A percentile compares a stretch with the other conserved stretches of the same genome.
phyloP scores from a whole-genome alignment of 2,113 vertebrate genomes.

The Carlito syrichta region DNA sequence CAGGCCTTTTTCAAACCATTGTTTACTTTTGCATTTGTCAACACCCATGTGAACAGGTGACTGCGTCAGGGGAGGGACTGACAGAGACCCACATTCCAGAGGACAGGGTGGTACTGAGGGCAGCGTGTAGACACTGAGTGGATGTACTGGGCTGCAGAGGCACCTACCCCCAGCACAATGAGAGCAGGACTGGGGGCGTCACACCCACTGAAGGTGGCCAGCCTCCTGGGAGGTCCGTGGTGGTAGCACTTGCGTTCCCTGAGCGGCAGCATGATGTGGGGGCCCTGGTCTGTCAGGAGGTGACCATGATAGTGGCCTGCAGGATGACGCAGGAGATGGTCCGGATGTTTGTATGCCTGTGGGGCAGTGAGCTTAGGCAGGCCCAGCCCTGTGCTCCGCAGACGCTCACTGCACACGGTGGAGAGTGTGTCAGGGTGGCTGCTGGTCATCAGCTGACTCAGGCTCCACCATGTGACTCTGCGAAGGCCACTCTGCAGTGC shows the following conservation, averaged over 20 bases:
- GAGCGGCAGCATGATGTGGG: background rate
- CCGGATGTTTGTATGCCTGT: background rate
- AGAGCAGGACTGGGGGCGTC: background rate
- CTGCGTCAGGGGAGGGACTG: no score
- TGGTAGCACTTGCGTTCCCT: no score
- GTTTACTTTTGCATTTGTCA: background rate
- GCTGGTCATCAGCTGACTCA: background rate
- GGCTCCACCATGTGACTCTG: background rate
- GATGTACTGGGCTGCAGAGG: background rate
- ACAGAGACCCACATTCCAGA: background rate
- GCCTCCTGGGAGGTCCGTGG: background rate
- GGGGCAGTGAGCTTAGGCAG: background rate
- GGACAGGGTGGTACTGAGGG: background rate
- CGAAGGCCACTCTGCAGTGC: no score
- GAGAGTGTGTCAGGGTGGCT: no score
- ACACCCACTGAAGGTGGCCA: background rate
- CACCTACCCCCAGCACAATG: background rate
- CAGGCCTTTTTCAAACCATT: background rate
- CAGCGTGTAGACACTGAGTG: rapidly evolving
- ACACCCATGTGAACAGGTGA: background rate
- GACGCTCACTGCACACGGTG: background rate
- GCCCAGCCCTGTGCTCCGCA: background rate
- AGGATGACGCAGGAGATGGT: background rate
- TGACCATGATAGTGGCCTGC: background rate
- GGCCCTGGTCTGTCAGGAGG: background rate